Evolutionary conservation across 2,888 invertebrate genomes (phyloP).

Genomic region (Andrena bucephala): DNA sequence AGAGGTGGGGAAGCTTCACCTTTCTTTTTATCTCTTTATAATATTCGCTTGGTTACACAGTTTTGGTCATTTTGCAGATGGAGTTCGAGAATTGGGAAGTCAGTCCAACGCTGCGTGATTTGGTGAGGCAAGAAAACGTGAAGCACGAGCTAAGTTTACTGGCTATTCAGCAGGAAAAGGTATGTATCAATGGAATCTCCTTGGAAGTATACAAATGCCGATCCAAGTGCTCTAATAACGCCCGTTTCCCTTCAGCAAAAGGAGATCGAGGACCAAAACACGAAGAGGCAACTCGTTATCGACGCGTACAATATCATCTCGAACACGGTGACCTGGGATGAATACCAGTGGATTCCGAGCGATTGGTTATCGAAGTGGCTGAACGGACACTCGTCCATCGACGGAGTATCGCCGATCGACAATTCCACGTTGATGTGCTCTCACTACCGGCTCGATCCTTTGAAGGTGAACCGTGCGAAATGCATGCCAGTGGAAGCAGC

Average conservation of each 20-base stretch:
- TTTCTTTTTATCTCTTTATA: neutral
- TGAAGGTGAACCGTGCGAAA: conserved; percentile 84
- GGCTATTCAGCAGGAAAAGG: conserved; percentile 81
- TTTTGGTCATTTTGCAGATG: conserved; percentile 67
- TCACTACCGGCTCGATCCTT: conserved; percentile 85
- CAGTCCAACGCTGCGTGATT: conserved; percentile 79
- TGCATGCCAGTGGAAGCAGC: conserved; percentile 83
- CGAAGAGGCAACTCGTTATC: conserved; percentile 81
- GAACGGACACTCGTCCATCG: conserved; percentile 72
- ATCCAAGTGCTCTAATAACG: neutral
- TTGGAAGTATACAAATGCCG: neutral
- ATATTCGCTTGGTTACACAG: neutral
- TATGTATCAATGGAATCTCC: conserved; percentile 49
- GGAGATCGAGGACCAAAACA: conserved; percentile 81
- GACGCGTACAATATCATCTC: conserved; percentile 79
- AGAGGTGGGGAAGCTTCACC: conserved; percentile 70
- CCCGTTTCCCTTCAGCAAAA: conserved; percentile 75
- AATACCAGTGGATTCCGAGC: conserved; percentile 86
- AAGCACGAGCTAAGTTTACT: conserved; percentile 80
- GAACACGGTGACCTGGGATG: conserved; percentile 65
- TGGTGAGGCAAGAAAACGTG: conserved; percentile 81
- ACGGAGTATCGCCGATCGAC: conserved; percentile 84
- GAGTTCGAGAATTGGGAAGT: conserved; percentile 82
- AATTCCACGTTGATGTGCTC: conserved; percentile 85
- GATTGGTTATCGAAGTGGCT: conserved; percentile 87